phyloP scores from a whole-genome alignment of 2,113 vertebrate species.

The Rhynchomys soricoides region DNA sequence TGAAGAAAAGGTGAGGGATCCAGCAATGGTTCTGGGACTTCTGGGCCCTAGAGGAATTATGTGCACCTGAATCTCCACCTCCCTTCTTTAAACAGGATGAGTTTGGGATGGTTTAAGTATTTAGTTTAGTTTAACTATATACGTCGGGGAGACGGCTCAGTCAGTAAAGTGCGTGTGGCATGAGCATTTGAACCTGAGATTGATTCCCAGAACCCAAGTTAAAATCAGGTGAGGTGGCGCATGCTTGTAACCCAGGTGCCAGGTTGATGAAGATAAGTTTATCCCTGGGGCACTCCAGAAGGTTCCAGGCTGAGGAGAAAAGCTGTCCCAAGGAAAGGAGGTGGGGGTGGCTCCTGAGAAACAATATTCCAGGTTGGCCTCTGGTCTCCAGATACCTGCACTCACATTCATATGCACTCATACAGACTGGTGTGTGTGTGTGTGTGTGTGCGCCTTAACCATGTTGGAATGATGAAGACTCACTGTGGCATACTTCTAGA shows the following conservation, averaged over 20 bases:
- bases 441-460: neutral
- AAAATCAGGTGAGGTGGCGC: neutral
- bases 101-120: neutral
- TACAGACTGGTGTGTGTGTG: neutral
- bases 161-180: neutral
- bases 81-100: neutral
- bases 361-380: too few relatives aligned
- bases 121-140: too few relatives aligned
- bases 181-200: too few relatives aligned
- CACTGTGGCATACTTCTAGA: neutral
- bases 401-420: neutral
- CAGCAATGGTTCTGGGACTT: neutral
- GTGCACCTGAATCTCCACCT: neutral
- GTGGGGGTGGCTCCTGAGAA: neutral
- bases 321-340: neutral
- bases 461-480: conserved; percentile 1
- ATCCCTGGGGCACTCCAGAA: neutral
- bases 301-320: neutral
- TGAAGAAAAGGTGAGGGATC: neutral
- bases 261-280: too few relatives aligned
- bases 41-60: neutral
- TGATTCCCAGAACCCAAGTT: neutral
- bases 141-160: neutral
- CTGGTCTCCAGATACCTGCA: neutral
- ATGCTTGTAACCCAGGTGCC: neutral